A percentile compares a stretch with the other conserved stretches of the same genome.
These are phyloP conservation scores for Rhagophthalmus giganteus DNA, from an alignment of 2,888 invertebrate species.

Conservation along the genomic window DNA sequence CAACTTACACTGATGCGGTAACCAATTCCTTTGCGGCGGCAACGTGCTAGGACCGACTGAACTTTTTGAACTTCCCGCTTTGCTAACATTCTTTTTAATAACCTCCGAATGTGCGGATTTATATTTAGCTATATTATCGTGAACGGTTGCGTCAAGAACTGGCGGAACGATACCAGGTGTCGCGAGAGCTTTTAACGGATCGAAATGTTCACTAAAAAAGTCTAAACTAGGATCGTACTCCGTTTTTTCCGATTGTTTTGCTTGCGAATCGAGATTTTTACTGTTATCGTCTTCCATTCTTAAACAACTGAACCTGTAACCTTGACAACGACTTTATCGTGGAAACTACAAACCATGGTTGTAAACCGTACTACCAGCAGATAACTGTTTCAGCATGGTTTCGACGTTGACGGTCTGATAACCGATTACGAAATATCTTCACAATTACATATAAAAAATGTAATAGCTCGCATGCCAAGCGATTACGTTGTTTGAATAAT, in stretches of 20 bases:
- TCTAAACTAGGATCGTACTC: conserved; percentile 58
- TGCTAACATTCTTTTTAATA: conserved; percentile 45
- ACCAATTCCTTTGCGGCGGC: too few relatives aligned
- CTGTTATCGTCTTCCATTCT: conserved; percentile 32
- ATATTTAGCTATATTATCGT: conserved; percentile 71
- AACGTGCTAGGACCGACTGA: too few relatives aligned
- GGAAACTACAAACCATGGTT: too few relatives aligned
- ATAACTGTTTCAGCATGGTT: too few relatives aligned
- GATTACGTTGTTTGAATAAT: conserved; percentile 13
- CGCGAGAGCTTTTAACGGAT: conserved; percentile 72
- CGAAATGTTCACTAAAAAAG: conserved; percentile 62
- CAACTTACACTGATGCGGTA: conserved; percentile 58
- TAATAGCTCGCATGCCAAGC: conserved; percentile 4
- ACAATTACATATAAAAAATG: conserved; percentile 7
- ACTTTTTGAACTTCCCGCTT: conserved; percentile 49
- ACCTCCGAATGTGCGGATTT: conserved; percentile 48
- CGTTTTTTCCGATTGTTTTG: conserved; percentile 39
- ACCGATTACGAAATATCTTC: conserved; percentile 1
- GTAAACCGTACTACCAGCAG: too few relatives aligned
- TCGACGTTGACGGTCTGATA: too few relatives aligned
- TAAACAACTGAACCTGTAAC: conserved; percentile 19
- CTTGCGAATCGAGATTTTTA: conserved; percentile 22
- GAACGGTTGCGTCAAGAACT: conserved; percentile 61
- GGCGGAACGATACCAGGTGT: conserved; percentile 61
- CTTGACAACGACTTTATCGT: conserved; percentile 13